These are phyloP conservation scores for Ochlodes sylvanus DNA, from an alignment of 2,888 invertebrate genomes.

Conservation along the genomic window DNA sequence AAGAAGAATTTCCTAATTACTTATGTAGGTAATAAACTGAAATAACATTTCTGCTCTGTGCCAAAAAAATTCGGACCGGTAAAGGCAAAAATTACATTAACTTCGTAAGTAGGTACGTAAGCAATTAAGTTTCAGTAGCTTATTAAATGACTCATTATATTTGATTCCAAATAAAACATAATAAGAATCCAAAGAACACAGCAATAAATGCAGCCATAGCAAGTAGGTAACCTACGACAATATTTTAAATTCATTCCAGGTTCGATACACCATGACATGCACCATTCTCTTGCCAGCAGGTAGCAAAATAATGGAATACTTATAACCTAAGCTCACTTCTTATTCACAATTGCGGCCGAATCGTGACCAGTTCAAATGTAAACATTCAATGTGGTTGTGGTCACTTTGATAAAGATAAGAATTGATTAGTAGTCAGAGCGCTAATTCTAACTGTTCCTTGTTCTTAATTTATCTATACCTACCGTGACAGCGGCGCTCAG, in stretches of 20 bases:
- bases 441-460: slow-evolving; percentile 48
- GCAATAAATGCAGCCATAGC: neutral
- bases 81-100: no score
- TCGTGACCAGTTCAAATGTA: slow-evolving; percentile 69
- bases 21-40: no score
- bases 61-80: no score
- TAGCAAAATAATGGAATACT: slow-evolving; percentile 42
- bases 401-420: slow-evolving; percentile 63
- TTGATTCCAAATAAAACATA: no score
- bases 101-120: no score
- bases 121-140: no score
- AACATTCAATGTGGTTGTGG: slow-evolving; percentile 49
- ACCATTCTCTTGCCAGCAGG: slow-evolving; percentile 32
- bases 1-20: no score
- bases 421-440: slow-evolving; percentile 58
- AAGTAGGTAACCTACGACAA: neutral
- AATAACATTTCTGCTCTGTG: no score
- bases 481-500: slow-evolving; percentile 49
- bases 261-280: slow-evolving; percentile 16
- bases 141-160: no score
- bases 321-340: slow-evolving; percentile 51
- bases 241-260: slow-evolving; percentile 9
- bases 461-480: slow-evolving; percentile 61
- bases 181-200: neutral
- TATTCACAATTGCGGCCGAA: slow-evolving; percentile 63